A percentile compares a stretch with the other conserved stretches of the same genome.
Evolutionary conservation across 2,888 invertebrate species (phyloP).

Genomic region (Trisateles emortualis): DNA sequence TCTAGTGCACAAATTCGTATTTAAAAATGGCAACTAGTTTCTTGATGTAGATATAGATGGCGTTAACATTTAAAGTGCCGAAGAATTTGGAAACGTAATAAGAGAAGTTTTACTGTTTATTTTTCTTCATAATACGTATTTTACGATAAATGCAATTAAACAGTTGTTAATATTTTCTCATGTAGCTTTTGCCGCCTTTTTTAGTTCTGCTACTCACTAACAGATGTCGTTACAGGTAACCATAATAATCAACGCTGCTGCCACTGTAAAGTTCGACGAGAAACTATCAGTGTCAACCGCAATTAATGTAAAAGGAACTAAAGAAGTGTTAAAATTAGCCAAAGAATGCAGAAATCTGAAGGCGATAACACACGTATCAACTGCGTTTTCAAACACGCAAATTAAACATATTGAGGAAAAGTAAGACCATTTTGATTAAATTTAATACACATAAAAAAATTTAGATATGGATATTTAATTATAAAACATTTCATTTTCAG

Average conservation of each 20-base stretch:
- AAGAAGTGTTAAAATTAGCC: constrained; percentile 90
- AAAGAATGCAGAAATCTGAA: constrained; percentile 90
- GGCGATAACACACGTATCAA: constrained; percentile 82
- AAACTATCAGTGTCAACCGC: constrained; percentile 90
- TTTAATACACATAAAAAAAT: background rate
- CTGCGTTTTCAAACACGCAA: constrained; percentile 90
- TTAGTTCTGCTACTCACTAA: constrained; percentile 13
- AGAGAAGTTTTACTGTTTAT: no score
- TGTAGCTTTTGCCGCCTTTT: no score
- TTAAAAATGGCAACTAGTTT: no score
- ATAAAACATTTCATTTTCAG: constrained; percentile 49
- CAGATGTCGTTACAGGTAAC: constrained; percentile 64
- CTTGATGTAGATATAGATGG: background rate
- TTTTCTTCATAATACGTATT: no score
- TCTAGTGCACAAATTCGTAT: background rate
- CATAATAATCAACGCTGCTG: constrained; percentile 78
- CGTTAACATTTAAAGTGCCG: background rate
- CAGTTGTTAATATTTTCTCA: no score
- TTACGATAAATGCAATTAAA: no score
- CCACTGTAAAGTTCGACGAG: constrained; percentile 91
- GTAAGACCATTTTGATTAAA: constrained; percentile 72
- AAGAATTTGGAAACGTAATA: no score
- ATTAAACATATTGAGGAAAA: constrained; percentile 91
- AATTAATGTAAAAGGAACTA: constrained; percentile 93
- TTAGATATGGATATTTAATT: background rate